Conservation (phyloP, 2,888 invertebrate genomes). For the Sinhomidia bicolor region DNA sequence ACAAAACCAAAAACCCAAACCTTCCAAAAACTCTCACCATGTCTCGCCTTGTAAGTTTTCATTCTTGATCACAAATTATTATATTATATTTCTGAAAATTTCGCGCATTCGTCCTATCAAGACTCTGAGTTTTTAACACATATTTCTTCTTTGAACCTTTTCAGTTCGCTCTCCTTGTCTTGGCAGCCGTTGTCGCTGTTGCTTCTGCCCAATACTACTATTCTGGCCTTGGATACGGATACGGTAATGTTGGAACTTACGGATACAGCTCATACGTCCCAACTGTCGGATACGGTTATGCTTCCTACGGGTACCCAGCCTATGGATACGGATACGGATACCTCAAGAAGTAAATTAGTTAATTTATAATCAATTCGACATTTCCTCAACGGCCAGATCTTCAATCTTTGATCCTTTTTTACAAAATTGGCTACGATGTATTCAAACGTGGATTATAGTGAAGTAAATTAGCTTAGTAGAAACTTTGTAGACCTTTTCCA, state of each 20-base stretch:
- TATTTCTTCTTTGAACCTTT: conserved; percentile 32
- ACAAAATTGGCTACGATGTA: conserved; percentile 47
- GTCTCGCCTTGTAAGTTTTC: conserved; percentile 69
- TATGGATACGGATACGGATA: conserved; percentile 49
- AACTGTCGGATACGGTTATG: conserved; percentile 7
- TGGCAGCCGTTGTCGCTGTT: conserved; percentile 57
- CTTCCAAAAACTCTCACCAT: conserved; percentile 55
- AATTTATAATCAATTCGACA: not conserved
- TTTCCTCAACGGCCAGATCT: conserved; percentile 54
- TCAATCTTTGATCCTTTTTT: conserved; percentile 35
- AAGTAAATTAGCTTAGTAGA: conserved; percentile 10
- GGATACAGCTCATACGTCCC: not conserved
- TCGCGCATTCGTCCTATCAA: not conserved
- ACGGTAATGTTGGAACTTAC: not conserved
- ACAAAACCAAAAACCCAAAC: conserved; percentile 54
- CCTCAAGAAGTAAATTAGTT: conserved; percentile 59
- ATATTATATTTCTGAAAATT: not conserved
- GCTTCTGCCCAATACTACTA: conserved; percentile 64
- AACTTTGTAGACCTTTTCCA: not conserved
- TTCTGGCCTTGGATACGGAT: conserved; percentile 6
- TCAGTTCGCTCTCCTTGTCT: conserved; percentile 68
- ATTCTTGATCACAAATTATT: not conserved
- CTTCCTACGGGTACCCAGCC: conserved; percentile 14
- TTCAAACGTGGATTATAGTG: conserved; percentile 18
- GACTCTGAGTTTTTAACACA: not conserved